Base-by-base conservation (phyloP, 2,113 vertebrate genomes). In the Seriola aureovittata region DNA sequence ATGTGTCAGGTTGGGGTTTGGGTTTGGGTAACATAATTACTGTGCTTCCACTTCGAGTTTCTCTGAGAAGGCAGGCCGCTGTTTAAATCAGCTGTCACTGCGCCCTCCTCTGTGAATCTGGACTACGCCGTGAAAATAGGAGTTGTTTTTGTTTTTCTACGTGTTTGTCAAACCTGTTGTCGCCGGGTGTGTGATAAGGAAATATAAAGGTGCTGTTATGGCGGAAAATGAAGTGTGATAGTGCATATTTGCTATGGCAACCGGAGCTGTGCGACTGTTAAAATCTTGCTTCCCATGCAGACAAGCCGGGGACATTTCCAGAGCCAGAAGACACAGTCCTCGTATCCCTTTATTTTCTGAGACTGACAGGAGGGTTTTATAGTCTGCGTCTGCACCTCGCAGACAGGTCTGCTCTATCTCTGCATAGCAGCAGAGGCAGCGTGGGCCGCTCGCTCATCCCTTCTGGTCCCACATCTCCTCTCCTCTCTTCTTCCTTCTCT, bases 221-320 rank as follows among this genome's bases (percentile, higher is more conserved):
- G 36, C 19, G 65, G 69, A 64, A 84, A 79, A 82, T 74, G 38
- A 76, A 71, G 72, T 23, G 29, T 1, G 21, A 69, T 55, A 19
- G 55, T 9, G 63, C 7, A 1, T 29, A 82, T 88, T 93, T 72
- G 73, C 85, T 63, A 75, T 85, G 79, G 90, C 80, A 91, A 88
- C 86, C 40, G 57, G 21, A 63, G 71, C 38, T 40, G 57, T 57
- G 75, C 34, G 9, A 48, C 58, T 80, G 77, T 71, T 71, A 77
- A 48, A 86, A 42, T 38, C 82, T 64, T 4, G 10, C 54, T 55
- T 78, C 34, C 58, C n/a, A 0, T 79, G 80, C 75, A 73, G 25
- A 78, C 76, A 77, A 54, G 67, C 66, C 57, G 68, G 69, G 66
- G 68, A 73, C 42, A 32, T 71, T 76, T 86, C 60, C 74, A 23